Base-by-base conservation (phyloP, 1,140 invertebrate species). In the Hormaphis cornu region DNA sequence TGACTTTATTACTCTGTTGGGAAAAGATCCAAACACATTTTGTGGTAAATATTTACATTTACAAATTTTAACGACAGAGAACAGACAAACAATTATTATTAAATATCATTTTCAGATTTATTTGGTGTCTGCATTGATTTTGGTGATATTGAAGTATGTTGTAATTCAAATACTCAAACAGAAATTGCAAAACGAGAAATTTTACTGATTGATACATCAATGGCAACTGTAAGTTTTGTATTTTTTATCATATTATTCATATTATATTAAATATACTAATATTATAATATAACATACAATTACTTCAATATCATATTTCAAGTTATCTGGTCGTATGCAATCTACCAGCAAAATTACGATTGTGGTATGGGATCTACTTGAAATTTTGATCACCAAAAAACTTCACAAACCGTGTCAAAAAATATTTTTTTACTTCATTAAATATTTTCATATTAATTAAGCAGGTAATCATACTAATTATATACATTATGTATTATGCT, bases 121-220 rank as follows among this genome's bases (percentile, higher is more conserved):
- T 24, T 66, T 50, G 61, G 61, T 22, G 28, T 66, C 3, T 66
- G 61, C n/a, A 35, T 66, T 24, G 16, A 66, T 16, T 9, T 66
- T n/a, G 18, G 42, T 35, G 42, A 66, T 48, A 24, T 66, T 1
- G 61, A 66, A 66, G 61, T 50, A 10, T 66, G 61, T 14, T 14
- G 44, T 22, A 50, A 48, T 24, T 22, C 44, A 16, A 50, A 0
- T n/a, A 3, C 24, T 22, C 1, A 9, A 50, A 66, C 28, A n/a
- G 61, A 66, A 66, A n/a, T 33, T 33, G 44, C 44, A 14, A 66
- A 66, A 66, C 44, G 61, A 33, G 61, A 66, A 1, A 66, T 66
- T 33, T 5, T 50, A 22, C n/a, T 66, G 3, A 66, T 66, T 1
- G 61, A 66, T 48, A 35, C 5, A 12, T 66, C 61, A 16, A 66